phyloP scores from a whole-genome alignment of 2,797 vertebrate genomes.

The Zenarchopterus dispar region DNA sequence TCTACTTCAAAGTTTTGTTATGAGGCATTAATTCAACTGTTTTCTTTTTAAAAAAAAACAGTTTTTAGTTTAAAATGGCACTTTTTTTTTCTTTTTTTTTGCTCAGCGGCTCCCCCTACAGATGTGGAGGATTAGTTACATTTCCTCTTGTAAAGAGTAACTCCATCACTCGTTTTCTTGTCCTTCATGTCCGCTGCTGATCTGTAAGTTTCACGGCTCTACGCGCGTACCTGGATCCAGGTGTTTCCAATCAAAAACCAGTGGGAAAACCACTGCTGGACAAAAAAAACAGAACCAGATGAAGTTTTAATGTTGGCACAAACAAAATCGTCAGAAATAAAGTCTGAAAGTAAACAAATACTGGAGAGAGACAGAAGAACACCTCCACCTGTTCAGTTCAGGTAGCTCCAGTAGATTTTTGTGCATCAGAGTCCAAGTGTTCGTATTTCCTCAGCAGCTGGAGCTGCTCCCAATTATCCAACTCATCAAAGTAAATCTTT shows the following conservation, averaged over 20 bases:
- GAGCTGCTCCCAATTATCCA: slow-evolving; percentile 5
- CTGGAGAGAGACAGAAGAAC: background rate
- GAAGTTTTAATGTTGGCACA: slow-evolving; percentile 16
- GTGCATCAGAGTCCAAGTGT: background rate
- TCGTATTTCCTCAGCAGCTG: background rate
- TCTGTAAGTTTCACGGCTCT: background rate
- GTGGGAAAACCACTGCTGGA: slow-evolving; percentile 16
- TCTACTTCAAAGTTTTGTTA: too few relatives aligned
- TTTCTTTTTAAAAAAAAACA: too few relatives aligned
- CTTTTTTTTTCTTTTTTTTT: too few relatives aligned
- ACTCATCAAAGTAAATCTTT: slow-evolving; percentile 6
- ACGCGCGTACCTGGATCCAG: slow-evolving; percentile 20
- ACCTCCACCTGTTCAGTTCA: slow-evolving; percentile 30
- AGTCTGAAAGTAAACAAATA: background rate
- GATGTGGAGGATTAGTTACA: too few relatives aligned
- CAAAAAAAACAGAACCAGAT: slow-evolving; percentile 25
- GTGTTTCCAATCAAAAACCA: slow-evolving; percentile 48
- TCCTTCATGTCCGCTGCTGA: too few relatives aligned
- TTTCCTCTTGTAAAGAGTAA: too few relatives aligned
- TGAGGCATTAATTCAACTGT: too few relatives aligned
- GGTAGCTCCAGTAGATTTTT: slow-evolving; percentile 11
- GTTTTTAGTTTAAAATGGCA: too few relatives aligned
- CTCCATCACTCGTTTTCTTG: too few relatives aligned
- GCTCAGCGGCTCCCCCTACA: too few relatives aligned
- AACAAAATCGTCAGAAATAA: background rate